Evolutionary conservation across 2,113 vertebrate genomes (phyloP), one percentile per base, ranked within the genome.

Genomic region (Oxyura jamaicensis): DNA sequence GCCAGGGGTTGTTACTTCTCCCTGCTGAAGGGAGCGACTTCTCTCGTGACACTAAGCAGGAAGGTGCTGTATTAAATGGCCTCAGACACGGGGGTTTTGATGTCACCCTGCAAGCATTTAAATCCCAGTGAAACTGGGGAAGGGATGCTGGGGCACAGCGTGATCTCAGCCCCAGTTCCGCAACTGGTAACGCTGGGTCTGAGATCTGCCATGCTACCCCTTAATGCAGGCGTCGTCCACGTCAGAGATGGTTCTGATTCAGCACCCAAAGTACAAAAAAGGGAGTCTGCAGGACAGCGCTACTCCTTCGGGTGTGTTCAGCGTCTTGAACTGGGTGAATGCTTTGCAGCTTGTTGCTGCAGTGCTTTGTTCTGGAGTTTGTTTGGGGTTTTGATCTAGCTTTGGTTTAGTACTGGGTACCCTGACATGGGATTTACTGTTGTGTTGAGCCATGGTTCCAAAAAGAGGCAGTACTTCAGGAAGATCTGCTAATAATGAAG

Each of bases 161-260:
- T 39, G 15, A 22, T 81, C n/a, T 44, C 68, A 23, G 31, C 31
- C 65, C 20, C 65, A 12, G 39, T 66, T 66, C 26, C 18, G 23
- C 13, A 4, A 0, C 28, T 72, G 2, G 50, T 33, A 26, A 5
- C 6, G 3, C 26, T 23, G 58, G 8, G 50, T 18, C 63, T 66
- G 83, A 69, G 41, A 60, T 52, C 36, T 80, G 67, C 42, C 3
- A 0, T 42, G 0, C 19, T 48, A 3, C 19, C 41, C 1, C 0
- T 67, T 28, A n/a, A 28, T 21, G 22, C 44, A 36, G 41, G 19
- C 7, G 58, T 52, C 25, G n/a, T 90, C 41, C n/a, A 8, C 3
- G 20, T 14, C 50, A 58, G 28, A 10, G 0, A 1, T 3, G 10
- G n/a, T 76, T 86, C 36, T 18, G 0, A 9, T 71, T 58, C 18